Base-by-base conservation (phyloP, 2,888 invertebrate species). In the Zonitis immaculata region DNA sequence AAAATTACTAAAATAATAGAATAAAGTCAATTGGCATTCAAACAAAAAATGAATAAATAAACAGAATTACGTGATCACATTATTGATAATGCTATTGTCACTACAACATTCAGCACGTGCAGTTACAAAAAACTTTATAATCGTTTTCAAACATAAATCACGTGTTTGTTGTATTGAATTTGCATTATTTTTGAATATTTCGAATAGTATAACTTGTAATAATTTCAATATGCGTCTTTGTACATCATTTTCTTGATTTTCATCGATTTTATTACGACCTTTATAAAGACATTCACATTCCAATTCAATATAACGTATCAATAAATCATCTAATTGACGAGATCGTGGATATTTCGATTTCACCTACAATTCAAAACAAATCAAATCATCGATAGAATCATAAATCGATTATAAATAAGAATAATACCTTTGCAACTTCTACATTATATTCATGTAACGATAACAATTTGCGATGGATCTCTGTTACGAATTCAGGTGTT, bases 291-390 rank as follows among this genome's bases (percentile, higher is more conserved):
- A 62, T 47, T 64, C 62, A 44, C 60, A 65, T 58, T 70, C 68
- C 54, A 70, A 55, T 48, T 65, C 58, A 22, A 69, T 59, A 56
- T 69, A 70, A 42, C 59, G 59, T 20, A 64, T 54, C 49, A 70
- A 56, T 16, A 70, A 45, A 35, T 56, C 54, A 35, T 60, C 48
- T 11, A 66, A 56, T 47, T 61, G 58, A 42, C 53, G 54, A 25
- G 60, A 58, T 46, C 57, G 52, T 1, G 66, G 66, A 51, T 66
- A 64, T 20, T 45, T 57, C 22, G 47, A 52, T 20, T 61, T 52
- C 18, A 52, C 46, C 66, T 66, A 49, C 49, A 64, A 61, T 3
- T 51, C 27, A 44, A 27, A 48, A n/a, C n/a, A n/a, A n/a, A n/a
- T n/a, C n/a, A n/a, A n/a, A n/a, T n/a, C n/a, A n/a, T n/a, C n/a